Percentiles rank a stretch among this genome's conserved stretches.
Conservation (phyloP, 2,113 vertebrate species). For the Salvelinus namaycush region DNA sequence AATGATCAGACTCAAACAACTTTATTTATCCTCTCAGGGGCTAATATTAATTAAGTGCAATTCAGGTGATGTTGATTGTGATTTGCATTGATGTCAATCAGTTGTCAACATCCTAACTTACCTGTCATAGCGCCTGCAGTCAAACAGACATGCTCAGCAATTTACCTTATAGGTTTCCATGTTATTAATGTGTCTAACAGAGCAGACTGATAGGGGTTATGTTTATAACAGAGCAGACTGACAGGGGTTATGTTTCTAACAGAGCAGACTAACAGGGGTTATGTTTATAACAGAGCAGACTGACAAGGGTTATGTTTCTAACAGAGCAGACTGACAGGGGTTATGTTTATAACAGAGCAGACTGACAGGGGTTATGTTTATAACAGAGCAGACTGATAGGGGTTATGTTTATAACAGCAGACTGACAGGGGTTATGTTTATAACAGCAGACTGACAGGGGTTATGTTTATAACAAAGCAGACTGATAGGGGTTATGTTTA, state of each 20-base stretch:
- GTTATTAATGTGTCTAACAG: conserved; percentile 31
- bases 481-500: not conserved
- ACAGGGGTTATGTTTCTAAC: not conserved
- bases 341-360: conserved; percentile 15
- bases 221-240: conserved; percentile 17
- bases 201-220: not conserved
- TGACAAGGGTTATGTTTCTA: not conserved
- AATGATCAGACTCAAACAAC: conserved; percentile 5
- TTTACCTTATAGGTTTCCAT: conserved; percentile 16
- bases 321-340: not conserved
- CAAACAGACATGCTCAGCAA: not conserved
- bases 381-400: too few relatives aligned
- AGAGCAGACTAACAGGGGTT: too few relatives aligned
- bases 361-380: not conserved
- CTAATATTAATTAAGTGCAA: not conserved
- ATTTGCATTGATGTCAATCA: not conserved
- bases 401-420: too few relatives aligned
- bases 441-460: too few relatives aligned
- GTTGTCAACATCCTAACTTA: too few relatives aligned
- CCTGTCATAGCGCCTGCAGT: not conserved
- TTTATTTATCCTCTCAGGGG: too few relatives aligned
- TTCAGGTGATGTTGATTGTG: conserved; percentile 5
- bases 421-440: too few relatives aligned
- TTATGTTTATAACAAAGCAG: too few relatives aligned
- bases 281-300: not conserved